These are phyloP conservation scores for Drosophila kuntzei DNA, from an alignment of 2,888 invertebrate genomes.

Conservation along the genomic window DNA sequence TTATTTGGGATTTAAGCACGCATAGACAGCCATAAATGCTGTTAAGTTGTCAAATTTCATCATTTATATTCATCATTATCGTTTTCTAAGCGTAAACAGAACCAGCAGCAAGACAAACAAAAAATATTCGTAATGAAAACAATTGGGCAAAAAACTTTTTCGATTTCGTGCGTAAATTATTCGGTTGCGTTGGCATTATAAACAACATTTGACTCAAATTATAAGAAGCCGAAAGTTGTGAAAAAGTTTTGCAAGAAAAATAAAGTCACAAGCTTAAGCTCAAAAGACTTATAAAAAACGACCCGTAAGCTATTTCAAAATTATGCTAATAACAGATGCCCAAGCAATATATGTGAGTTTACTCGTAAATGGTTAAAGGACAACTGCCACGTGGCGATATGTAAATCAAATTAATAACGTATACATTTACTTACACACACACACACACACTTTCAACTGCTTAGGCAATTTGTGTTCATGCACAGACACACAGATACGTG, in stretches of 20 bases:
- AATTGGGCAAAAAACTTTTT: conserved; percentile 64
- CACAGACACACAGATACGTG: neutral
- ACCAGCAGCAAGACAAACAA: conserved; percentile 26
- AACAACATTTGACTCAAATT: conserved; percentile 57
- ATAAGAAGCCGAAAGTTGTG: conserved; percentile 31
- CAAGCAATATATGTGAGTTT: neutral
- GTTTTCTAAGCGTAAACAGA: neutral
- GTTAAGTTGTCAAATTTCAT: conserved; percentile 21
- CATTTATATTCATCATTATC: conserved; percentile 63
- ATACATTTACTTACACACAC: conserved; percentile 16
- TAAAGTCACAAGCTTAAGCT: conserved; percentile 27
- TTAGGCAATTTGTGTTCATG: conserved; percentile 38
- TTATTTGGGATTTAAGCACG: conserved; percentile 5
- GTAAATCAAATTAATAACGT: conserved; percentile 70
- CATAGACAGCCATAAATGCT: conserved; percentile 7
- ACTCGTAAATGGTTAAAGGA: conserved; percentile 32
- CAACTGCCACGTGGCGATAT: conserved; percentile 39
- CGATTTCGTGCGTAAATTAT: conserved; percentile 69
- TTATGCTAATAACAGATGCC: conserved; percentile 58
- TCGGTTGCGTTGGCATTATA: conserved; percentile 35
- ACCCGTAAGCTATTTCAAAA: conserved; percentile 60
- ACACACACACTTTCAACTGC: conserved; percentile 5
- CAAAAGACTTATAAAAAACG: conserved; percentile 21
- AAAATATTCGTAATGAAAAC: conserved; percentile 11
- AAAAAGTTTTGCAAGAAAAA: conserved; percentile 36